Conservation (phyloP, 2,113 vertebrate species). For the Platichthys stellatus region DNA sequence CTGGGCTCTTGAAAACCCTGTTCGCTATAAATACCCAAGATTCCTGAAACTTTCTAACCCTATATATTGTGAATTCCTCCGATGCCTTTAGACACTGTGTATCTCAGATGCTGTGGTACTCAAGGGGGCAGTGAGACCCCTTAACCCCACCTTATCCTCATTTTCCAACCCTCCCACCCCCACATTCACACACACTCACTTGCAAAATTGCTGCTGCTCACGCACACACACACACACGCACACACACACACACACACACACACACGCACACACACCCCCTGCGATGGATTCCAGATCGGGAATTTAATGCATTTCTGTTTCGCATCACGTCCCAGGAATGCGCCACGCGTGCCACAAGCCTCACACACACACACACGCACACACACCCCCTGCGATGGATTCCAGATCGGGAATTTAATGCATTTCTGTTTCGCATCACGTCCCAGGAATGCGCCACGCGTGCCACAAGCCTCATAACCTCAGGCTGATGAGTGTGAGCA, state of each 20-base stretch:
- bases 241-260: no score
- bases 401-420: slow-evolving; percentile 82
- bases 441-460: slow-evolving; percentile 78
- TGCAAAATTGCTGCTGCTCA: neutral
- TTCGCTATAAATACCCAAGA: slow-evolving; percentile 56
- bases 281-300: slow-evolving; percentile 82
- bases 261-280: slow-evolving; percentile 54
- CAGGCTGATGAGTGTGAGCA: slow-evolving; percentile 75
- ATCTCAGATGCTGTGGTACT: slow-evolving; percentile 44
- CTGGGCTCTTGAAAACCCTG: slow-evolving; percentile 12
- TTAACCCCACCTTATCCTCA: slow-evolving; percentile 26
- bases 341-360: slow-evolving; percentile 76
- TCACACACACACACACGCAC: slow-evolving; percentile 79
- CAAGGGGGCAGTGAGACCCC: slow-evolving; percentile 48
- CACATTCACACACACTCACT: slow-evolving; percentile 5
- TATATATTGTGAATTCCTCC: slow-evolving; percentile 65
- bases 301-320: slow-evolving; percentile 83
- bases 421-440: slow-evolving; percentile 82
- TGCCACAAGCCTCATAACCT: slow-evolving; percentile 79
- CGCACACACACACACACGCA: no score
- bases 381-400: slow-evolving; percentile 78
- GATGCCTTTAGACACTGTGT: slow-evolving; percentile 32
- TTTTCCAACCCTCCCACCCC: slow-evolving; percentile 7
- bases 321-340: slow-evolving; percentile 81
- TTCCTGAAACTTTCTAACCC: slow-evolving; percentile 55